Percentiles rank a stretch among this genome's conserved stretches.
phyloP scores from a whole-genome alignment of 2,888 invertebrate genomes.

The Hedychridium roseum region DNA sequence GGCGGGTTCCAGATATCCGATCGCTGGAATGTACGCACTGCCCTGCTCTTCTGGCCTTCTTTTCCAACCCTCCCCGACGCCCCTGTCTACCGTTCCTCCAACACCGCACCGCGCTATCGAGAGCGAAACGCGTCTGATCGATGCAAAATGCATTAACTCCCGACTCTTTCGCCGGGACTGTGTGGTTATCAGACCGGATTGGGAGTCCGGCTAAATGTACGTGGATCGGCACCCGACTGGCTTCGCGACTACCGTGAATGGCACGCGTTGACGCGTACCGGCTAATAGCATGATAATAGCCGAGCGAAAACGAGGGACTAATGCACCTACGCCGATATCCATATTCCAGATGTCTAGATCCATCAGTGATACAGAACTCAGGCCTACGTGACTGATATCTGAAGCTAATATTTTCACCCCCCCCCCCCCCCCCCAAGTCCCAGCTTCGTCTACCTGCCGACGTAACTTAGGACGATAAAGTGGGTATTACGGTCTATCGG shows the following conservation, averaged over 20 bases:
- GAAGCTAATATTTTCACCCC: too few species aligned
- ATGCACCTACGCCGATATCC: too few species aligned
- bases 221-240: conserved; percentile 15
- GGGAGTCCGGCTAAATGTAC: conserved; percentile 26
- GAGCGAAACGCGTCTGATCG: conserved; percentile 36
- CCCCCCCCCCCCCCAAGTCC: too few species aligned
- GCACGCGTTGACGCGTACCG: background rate
- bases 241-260: conserved; percentile 5
- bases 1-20: conserved; percentile 41
- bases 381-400: too few species aligned
- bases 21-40: conserved; percentile 40
- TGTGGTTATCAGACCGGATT: conserved; percentile 21
- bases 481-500: background rate
- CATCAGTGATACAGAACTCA: too few species aligned
- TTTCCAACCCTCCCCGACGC: too few species aligned
- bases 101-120: conserved; percentile 29
- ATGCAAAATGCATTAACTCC: conserved; percentile 39
- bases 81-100: too few species aligned
- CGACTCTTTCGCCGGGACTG: conserved; percentile 19
- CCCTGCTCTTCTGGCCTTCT: conserved; percentile 25
- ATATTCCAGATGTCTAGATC: too few species aligned
- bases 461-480: too few species aligned
- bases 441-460: too few species aligned
- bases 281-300: too few species aligned
- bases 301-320: background rate